A percentile compares a stretch with the other conserved stretches of the same genome.
Evolutionary conservation across 1,140 invertebrate species (phyloP).

Genomic region (Pseudomyrmex flavicornis): DNA sequence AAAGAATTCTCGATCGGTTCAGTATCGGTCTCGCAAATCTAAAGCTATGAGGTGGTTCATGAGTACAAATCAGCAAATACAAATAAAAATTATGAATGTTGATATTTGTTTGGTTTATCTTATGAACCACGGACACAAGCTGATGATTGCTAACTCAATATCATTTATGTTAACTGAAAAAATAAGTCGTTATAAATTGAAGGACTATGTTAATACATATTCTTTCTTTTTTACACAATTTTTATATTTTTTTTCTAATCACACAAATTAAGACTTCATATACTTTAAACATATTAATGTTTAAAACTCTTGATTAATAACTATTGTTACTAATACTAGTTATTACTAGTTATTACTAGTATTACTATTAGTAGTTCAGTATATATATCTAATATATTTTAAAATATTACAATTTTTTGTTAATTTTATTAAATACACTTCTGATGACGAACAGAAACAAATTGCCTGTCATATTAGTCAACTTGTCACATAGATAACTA

Average conservation of each 20-base stretch:
- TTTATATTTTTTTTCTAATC: neutral
- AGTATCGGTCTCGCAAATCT: slow-evolving; percentile 45
- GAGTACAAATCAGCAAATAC: slow-evolving; percentile 50
- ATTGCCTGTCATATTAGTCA: slow-evolving; percentile 5
- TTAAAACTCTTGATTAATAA: neutral
- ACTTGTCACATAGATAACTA: neutral
- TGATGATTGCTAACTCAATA: neutral
- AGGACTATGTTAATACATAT: no score
- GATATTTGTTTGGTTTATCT: slow-evolving; percentile 5
- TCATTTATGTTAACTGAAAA: neutral
- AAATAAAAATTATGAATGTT: slow-evolving; percentile 30
- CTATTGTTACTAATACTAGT: neutral
- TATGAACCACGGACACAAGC: neutral
- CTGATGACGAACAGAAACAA: neutral
- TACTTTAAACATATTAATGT: neutral
- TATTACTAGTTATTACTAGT: no score
- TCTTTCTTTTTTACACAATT: no score
- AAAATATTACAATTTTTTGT: neutral
- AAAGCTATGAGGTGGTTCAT: slow-evolving; percentile 56
- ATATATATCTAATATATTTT: no score
- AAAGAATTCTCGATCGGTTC: slow-evolving; percentile 43
- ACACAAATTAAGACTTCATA: neutral
- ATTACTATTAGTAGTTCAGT: no score
- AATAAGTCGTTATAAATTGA: neutral
- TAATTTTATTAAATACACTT: slow-evolving; percentile 4